A percentile compares a stretch with the other conserved stretches of the same genome.
These are phyloP conservation scores for Lasiommata megera DNA, from an alignment of 2,888 invertebrate genomes.

Conservation along the genomic window DNA sequence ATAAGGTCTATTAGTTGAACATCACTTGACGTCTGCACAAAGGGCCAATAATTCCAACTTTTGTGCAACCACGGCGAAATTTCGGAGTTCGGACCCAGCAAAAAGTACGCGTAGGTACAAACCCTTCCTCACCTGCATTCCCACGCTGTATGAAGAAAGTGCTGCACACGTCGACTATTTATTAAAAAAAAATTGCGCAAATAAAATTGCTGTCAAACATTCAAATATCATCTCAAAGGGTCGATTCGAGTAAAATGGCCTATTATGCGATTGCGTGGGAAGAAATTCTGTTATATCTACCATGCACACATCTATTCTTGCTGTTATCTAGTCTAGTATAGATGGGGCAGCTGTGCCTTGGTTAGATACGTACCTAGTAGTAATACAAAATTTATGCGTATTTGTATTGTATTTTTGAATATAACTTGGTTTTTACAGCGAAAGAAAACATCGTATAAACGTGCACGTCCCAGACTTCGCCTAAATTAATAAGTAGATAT, in stretches of 20 bases:
- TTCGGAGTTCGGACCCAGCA: conserved; percentile 46
- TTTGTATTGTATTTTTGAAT: too few relatives aligned
- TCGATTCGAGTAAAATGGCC: conserved; percentile 53
- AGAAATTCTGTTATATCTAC: conserved; percentile 29
- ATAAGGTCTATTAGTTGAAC: conserved; percentile 76
- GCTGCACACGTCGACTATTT: conserved; percentile 44
- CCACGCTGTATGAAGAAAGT: conserved; percentile 76
- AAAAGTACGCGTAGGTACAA: conserved; percentile 55
- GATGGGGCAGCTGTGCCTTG: too few relatives aligned
- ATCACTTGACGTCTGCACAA: conserved; percentile 75
- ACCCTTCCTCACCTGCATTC: conserved; percentile 80
- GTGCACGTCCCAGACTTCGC: too few relatives aligned
- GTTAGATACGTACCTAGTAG: too few relatives aligned
- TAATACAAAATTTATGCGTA: too few relatives aligned
- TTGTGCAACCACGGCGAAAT: conserved; percentile 68
- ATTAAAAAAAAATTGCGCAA: conserved; percentile 70
- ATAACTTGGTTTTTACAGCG: too few relatives aligned
- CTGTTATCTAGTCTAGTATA: too few relatives aligned
- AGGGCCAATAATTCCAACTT: conserved; percentile 63
- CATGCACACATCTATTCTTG: background rate
- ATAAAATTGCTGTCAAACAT: conserved; percentile 70
- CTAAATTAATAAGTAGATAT: too few relatives aligned
- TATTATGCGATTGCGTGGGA: conserved; percentile 58
- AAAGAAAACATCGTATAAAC: too few relatives aligned
- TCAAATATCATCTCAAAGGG: conserved; percentile 64